Base-by-base conservation (phyloP, 2,888 invertebrate genomes). In the Drosophila meridiana region DNA sequence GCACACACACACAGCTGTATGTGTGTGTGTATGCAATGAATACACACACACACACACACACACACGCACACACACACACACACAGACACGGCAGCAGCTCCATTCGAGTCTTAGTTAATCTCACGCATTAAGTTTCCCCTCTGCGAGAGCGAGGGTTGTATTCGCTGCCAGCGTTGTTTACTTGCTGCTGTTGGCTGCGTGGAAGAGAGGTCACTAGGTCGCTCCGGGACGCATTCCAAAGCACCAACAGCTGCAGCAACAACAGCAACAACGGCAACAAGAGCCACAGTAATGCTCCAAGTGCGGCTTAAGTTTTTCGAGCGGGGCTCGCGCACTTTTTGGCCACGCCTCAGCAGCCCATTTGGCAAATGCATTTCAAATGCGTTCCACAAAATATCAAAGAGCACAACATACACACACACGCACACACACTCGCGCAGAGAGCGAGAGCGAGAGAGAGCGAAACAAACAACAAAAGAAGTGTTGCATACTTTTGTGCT, bases 201-300 rank as follows among this genome's bases (percentile, higher is more conserved):
- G 32, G 64, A 71, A 78, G 80, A 80, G 91, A 93, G 92, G 93
- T 93, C 92, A 93, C 91, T 93, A 93, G 93, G 93, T 93, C 93
- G 92, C 92, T 91, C 92, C 92, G 90, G 92, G 92, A 83, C 83
- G 78, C 81, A 80, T 85, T 82, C 77, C 69, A 80, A 73, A 66
- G 62, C 63, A 76, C 56, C 61, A 68, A 28, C 77, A 72, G 65
- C 58, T 61, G 45, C 62, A 75, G 13, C 66, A 59, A 9, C 30
- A 63, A 34, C 48, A 62, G 7, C 47, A 30, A 30, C 63, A 59
- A 4, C 30, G 56, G 8, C 48, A 36, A 53, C 34, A 52, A 52
- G 53, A 36, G 45, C 34, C 26, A 9, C 45, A 58, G 32, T 43
- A 52, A 36, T 34, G 61, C 64, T 53, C 62, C 55, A 76, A 76